phyloP scores from a whole-genome alignment of 2,888 invertebrate genomes.

The Trilocha varians region DNA sequence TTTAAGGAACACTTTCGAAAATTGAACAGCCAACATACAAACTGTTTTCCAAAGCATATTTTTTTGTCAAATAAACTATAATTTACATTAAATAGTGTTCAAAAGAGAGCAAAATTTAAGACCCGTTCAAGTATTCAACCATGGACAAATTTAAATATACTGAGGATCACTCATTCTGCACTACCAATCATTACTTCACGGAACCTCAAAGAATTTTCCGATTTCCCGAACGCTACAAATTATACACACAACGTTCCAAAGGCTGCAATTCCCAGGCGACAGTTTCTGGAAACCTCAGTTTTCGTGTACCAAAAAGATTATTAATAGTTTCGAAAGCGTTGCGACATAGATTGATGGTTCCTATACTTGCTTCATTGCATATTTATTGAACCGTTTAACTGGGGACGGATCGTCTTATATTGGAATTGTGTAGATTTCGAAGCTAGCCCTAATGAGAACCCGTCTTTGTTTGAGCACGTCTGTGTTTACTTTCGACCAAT shows the following conservation, averaged over 20 bases:
- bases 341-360: conserved; percentile 45
- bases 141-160: too few relatives aligned
- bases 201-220: too few relatives aligned
- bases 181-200: too few relatives aligned
- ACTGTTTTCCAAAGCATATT: too few relatives aligned
- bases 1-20: too few relatives aligned
- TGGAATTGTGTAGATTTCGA: conserved; percentile 3
- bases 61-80: too few relatives aligned
- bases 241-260: background rate
- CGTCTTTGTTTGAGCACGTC: background rate
- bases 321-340: background rate
- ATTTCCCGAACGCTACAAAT: background rate
- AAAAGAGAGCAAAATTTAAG: too few relatives aligned
- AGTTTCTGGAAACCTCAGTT: background rate
- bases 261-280: background rate
- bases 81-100: too few relatives aligned
- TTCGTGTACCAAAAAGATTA: background rate
- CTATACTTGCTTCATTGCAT: conserved; percentile 40
- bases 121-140: too few relatives aligned
- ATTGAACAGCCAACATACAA: too few relatives aligned
- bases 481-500: background rate
- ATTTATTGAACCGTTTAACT: conserved; percentile 47
- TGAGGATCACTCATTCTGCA: too few relatives aligned
- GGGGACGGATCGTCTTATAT: conserved; percentile 5
- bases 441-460: background rate